Base-by-base conservation (phyloP, 2,888 invertebrate species). In the Monopis laevigella region DNA sequence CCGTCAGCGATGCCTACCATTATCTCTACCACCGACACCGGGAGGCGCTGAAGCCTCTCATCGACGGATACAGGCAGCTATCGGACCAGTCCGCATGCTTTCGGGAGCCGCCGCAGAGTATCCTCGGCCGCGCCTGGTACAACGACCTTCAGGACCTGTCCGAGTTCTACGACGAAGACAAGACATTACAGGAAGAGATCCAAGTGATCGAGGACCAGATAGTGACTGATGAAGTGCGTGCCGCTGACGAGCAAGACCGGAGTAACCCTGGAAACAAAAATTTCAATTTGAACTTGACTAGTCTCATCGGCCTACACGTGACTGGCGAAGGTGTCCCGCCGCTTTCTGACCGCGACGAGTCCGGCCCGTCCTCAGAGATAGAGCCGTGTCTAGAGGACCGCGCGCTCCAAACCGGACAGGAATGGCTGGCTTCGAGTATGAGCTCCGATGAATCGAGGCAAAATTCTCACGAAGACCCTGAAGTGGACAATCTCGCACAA, bases 81-180 rank as follows among this genome's bases (percentile, higher is more conserved):
- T n/a, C 17, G 2, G 32, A 32, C 14, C 39, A 21, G 5, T 55
- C 62, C 47, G 46, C 51, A 24, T 60, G 63, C 30, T 58, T 61
- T 36, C 17, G n/a, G 13, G 27, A 19, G 3, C 26, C 18, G 11
- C 40, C 48, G 42, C 18, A 55, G 58, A 46, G 46, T 55, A 0
- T 48, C 38, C 56, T 73, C 42, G 63, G 62, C 40, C 61, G 61
- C 42, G 60, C 62, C 53, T 71, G 71, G 67, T 66, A 59, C 50
- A 70, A 80, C 38, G 70, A 74, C 43, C 65, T 82, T 19, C 65
- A 70, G 44, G 65, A 75, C 39, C 65, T 83, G 44, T 66, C 78
- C 10, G 72, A 83, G 50, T 83, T 73, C 53, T 83, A 82, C 53
- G 82, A 82, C 39, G 77, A 81, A 51, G 78, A 83, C 52, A 67